Base-by-base conservation (phyloP, 1,140 invertebrate genomes). In the Globodera rostochiensis region DNA sequence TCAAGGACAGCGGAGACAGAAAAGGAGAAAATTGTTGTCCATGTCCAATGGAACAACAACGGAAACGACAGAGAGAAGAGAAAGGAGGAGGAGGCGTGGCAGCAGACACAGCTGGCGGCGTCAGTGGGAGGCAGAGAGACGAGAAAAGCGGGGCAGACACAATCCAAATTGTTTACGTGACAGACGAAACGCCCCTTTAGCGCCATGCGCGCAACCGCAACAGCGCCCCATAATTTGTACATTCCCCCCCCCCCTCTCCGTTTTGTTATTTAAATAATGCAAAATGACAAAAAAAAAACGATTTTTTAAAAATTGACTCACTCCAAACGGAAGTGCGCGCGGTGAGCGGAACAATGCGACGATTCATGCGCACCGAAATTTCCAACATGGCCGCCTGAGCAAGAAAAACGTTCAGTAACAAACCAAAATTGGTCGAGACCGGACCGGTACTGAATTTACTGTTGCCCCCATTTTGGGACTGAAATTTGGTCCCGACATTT, bases 291-390 rank as follows among this genome's bases (percentile, higher is more conserved):
- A 36, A 36, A 36, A 36, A 36, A 0, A 36, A 36, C 25, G 2
- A 36, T 36, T 36, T 79, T 77, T 77, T 19, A 79, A 77, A 79
- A 46, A 49, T 80, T 81, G 15, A 25, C 82, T 84, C 53, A 89
- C 87, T 82, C 79, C 89, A 86, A 83, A 88, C 82, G 21, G 89
- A 90, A 25, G 83, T 89, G 69, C 88, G 45, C 69, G 87, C 85
- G n/a, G 80, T 74, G 50, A 83, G 69, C 21, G 87, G 83, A 15
- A 87, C 80, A 60, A 85, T 80, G 64, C 84, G 83, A 57, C 82
- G 83, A 81, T 89, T 93, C 78, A 97, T 94, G 89, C 92, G 93
- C 47, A 98, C 94, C 92, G 96, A 98, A 19, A 98, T 91, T 90
- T 96, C 94, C 83, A 98, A 94, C 94, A 99, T 95, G 45, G 93